These are phyloP conservation scores for Torymus texanus DNA, from an alignment of 2,888 invertebrate species.

Conservation along the genomic window DNA sequence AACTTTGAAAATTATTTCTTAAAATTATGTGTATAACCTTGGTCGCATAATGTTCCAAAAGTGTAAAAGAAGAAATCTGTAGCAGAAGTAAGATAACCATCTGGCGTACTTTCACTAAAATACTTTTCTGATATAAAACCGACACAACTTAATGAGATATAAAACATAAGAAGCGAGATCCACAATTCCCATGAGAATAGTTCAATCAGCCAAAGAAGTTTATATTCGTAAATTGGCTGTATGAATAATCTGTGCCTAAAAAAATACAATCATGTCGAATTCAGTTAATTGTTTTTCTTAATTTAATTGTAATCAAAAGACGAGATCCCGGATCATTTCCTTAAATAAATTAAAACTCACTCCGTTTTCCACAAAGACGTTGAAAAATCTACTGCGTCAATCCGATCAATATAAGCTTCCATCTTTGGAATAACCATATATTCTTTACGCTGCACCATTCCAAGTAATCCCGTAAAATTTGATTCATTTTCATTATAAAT, in stretches of 20 bases:
- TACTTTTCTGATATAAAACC: slow-evolving; percentile 51
- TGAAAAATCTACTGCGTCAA: slow-evolving; percentile 43
- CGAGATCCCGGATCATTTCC: no score
- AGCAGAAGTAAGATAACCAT: slow-evolving; percentile 11
- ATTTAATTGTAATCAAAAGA: no score
- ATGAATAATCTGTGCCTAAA: slow-evolving; percentile 52
- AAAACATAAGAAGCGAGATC: slow-evolving; percentile 43
- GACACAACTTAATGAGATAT: slow-evolving; percentile 54
- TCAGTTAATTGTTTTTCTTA: no score
- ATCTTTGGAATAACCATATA: slow-evolving; percentile 56
- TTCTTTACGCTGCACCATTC: slow-evolving; percentile 48
- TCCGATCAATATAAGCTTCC: slow-evolving; percentile 25
- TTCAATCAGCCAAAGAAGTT: slow-evolving; percentile 59
- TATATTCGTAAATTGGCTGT: slow-evolving; percentile 29
- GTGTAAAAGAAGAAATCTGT: slow-evolving; percentile 60
- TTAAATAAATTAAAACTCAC: slow-evolving; percentile 26
- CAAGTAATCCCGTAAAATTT: slow-evolving; percentile 55
- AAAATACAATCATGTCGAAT: no score
- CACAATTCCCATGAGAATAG: slow-evolving; percentile 57
- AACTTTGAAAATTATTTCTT: background rate
- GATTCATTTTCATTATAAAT: slow-evolving; percentile 1
- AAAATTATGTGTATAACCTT: slow-evolving; percentile 52
- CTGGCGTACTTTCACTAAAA: background rate
- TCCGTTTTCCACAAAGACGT: slow-evolving; percentile 56
- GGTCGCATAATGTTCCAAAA: slow-evolving; percentile 59